Conservation (phyloP, 2,888 invertebrate genomes). For the Drosophila pseudotalamancana region DNA sequence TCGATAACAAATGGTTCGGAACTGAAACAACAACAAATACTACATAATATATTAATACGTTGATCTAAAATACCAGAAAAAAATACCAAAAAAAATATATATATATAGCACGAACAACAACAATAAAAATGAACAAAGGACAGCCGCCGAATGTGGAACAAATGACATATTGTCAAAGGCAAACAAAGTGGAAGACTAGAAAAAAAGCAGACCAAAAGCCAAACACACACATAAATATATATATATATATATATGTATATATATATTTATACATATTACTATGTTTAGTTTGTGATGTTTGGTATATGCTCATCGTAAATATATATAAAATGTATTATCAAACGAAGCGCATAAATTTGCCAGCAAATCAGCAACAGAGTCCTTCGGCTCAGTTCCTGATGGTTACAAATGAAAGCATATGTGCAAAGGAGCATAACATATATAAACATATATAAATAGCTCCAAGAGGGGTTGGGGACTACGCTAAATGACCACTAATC, state of each 20-base stretch:
- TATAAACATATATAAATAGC: constrained; percentile 4
- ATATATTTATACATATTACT: constrained; percentile 6
- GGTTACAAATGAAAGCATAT: constrained; percentile 50
- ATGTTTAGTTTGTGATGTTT: constrained; percentile 36
- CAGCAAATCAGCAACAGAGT: constrained; percentile 62
- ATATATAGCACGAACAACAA: constrained; percentile 3
- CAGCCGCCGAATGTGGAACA: constrained; percentile 59
- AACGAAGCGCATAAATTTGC: constrained; percentile 77
- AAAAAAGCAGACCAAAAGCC: constrained; percentile 23
- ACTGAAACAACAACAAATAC: constrained; percentile 62
- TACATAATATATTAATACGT: constrained; percentile 48
- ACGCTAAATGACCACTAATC: constrained; percentile 19
- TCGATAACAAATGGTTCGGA: constrained; percentile 77
- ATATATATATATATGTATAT: background rate
- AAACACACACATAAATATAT: constrained; percentile 10
- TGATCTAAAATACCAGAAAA: constrained; percentile 24
- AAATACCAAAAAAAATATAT: constrained; percentile 7
- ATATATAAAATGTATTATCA: constrained; percentile 79
- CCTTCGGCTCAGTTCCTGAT: constrained; percentile 36
- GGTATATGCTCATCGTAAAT: constrained; percentile 69
- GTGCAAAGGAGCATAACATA: background rate
- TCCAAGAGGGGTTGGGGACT: background rate
- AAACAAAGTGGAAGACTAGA: constrained; percentile 29
- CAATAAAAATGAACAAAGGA: constrained; percentile 51
- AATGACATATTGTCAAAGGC: constrained; percentile 76